A percentile compares a stretch with the other conserved stretches of the same genome.
Conservation (phyloP, 2,797 vertebrate genomes). For the Xerus rutilus region DNA sequence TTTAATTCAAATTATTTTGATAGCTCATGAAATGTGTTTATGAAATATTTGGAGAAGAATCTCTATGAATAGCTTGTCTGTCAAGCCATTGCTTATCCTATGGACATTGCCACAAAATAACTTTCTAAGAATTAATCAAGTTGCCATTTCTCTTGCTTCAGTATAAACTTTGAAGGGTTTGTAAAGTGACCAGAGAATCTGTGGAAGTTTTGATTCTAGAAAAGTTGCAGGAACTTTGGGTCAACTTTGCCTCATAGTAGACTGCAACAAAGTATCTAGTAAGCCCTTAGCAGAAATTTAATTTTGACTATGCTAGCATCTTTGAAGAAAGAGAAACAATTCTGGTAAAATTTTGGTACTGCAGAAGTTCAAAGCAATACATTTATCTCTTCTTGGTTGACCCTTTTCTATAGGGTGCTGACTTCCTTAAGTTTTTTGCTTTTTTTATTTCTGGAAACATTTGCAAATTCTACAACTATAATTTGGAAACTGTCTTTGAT, state of each 20-base stretch:
- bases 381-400: background rate
- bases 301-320: background rate
- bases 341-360: background rate
- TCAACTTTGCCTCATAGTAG: slow-evolving; percentile 5
- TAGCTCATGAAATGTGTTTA: background rate
- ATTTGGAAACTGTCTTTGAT: background rate
- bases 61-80: background rate
- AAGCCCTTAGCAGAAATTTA: slow-evolving; percentile 62
- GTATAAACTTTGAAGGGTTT: background rate
- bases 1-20: slow-evolving; percentile 34
- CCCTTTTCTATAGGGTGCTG: background rate
- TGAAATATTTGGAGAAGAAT: slow-evolving; percentile 40
- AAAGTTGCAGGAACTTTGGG: background rate
- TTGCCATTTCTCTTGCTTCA: background rate
- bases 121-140: background rate
- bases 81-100: background rate
- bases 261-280: slow-evolving; percentile 4
- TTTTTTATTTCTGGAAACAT: background rate
- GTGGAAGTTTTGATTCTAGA: background rate
- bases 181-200: slow-evolving; percentile 30
- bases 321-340: background rate
- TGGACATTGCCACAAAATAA: background rate
- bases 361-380: background rate
- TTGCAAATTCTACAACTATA: background rate
- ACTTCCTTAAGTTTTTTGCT: background rate